A percentile compares a stretch with the other conserved stretches of the same genome.
Conservation (phyloP, 2,888 invertebrate species). For the Spodoptera picta region DNA sequence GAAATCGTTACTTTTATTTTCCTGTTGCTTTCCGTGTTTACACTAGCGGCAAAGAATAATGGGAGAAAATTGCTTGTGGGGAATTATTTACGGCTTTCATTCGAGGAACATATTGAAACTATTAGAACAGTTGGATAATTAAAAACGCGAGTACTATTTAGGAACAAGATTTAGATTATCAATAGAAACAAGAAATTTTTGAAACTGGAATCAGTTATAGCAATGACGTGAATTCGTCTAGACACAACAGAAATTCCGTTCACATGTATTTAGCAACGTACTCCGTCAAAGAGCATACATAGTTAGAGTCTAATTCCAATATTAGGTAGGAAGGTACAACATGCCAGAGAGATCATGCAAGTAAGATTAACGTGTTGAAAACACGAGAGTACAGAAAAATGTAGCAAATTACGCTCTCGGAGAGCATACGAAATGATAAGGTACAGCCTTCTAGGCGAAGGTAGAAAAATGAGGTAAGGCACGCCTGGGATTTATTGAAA, state of each 20-base stretch:
- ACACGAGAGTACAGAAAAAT: constrained; percentile 37
- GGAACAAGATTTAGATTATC: too few relatives aligned
- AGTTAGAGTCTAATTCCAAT: constrained; percentile 15
- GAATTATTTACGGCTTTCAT: constrained; percentile 20
- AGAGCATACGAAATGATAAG: constrained; percentile 38
- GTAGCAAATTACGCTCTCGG: constrained; percentile 35
- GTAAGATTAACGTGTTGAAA: constrained; percentile 42
- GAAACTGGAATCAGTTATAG: neutral
- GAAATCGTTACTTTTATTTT: constrained; percentile 59
- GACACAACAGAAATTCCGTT: neutral
- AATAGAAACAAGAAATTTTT: too few relatives aligned
- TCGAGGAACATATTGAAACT: constrained; percentile 1
- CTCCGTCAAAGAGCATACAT: constrained; percentile 3
- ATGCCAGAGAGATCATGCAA: constrained; percentile 37
- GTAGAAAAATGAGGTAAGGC: constrained; percentile 27
- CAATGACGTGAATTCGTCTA: neutral
- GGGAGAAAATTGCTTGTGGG: constrained; percentile 34
- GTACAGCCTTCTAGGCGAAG: constrained; percentile 19
- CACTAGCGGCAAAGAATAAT: constrained; percentile 25
- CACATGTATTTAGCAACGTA: constrained; percentile 1
- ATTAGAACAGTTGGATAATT: neutral
- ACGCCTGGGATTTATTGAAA: constrained; percentile 34
- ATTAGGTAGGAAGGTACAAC: constrained; percentile 36
- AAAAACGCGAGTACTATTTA: neutral
- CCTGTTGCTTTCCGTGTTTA: constrained; percentile 52